Evolutionary conservation across 64 coral and sea anemone genomes (phyloP).

Genomic region (Porites lutea): DNA sequence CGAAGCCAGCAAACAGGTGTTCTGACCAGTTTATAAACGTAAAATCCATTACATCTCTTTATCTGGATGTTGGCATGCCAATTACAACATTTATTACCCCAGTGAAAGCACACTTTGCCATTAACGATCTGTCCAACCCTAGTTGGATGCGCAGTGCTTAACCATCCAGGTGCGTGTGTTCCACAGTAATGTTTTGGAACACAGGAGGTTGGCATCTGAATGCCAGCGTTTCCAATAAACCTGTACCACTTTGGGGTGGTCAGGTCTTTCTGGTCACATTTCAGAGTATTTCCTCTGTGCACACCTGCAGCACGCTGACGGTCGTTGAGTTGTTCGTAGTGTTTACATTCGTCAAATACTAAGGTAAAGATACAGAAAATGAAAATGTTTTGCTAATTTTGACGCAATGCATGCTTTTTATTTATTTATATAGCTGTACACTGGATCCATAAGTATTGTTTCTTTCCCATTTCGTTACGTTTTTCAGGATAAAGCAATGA

Average conservation of each 20-base stretch:
- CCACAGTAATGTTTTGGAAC: slow-evolving; percentile 39
- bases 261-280: slow-evolving; percentile 21
- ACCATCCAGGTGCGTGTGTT: slow-evolving; percentile 49
- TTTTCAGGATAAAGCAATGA: too few relatives aligned
- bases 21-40: slow-evolving; percentile 16
- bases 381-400: too few relatives aligned
- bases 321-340: neutral
- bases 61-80: slow-evolving; percentile 6
- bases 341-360: neutral
- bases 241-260: slow-evolving; percentile 34
- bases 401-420: too few relatives aligned
- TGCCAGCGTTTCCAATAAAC: slow-evolving; percentile 40
- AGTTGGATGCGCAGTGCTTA: slow-evolving; percentile 34
- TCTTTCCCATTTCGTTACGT: too few relatives aligned
- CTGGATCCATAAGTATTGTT: too few relatives aligned
- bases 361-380: neutral
- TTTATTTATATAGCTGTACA: too few relatives aligned
- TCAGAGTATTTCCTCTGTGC: neutral
- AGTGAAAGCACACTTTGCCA: slow-evolving; percentile 26
- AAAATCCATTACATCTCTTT: slow-evolving; percentile 9
- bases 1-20: slow-evolving; percentile 27
- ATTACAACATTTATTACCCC: neutral
- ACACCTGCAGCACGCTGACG: neutral
- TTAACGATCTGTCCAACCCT: neutral
- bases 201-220: slow-evolving; percentile 25